Conservation (phyloP, 2,113 vertebrate genomes). For the Thamnaconus septentrionalis region DNA sequence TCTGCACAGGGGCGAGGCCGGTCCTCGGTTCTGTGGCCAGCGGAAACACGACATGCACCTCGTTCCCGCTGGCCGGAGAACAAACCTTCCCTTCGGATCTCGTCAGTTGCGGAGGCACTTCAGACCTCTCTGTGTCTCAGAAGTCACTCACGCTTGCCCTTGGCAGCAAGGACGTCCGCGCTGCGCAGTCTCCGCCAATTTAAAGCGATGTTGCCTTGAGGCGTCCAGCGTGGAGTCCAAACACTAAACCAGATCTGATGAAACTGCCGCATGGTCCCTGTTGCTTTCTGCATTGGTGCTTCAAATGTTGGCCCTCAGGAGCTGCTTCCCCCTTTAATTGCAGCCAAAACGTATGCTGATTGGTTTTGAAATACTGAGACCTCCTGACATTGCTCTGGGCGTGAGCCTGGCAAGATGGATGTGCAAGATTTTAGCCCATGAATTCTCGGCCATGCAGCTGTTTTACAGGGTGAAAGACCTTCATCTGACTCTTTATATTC, state of each 20-base stretch:
- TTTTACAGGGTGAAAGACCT: too few relatives aligned
- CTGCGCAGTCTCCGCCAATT: slow-evolving; percentile 33
- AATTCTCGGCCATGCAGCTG: too few relatives aligned
- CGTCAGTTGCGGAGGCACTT: slow-evolving; percentile 22
- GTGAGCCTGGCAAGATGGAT: too few relatives aligned
- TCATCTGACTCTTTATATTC: too few relatives aligned
- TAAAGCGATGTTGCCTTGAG: neutral
- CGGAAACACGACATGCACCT: slow-evolving; percentile 29
- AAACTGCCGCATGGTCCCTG: neutral
- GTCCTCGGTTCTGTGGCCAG: slow-evolving; percentile 12
- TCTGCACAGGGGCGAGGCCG: slow-evolving; percentile 5
- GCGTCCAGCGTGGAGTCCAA: neutral
- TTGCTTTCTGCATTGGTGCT: too few relatives aligned
- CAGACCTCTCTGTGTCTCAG: slow-evolving; percentile 26
- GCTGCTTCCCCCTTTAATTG: too few relatives aligned
- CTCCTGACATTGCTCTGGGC: too few relatives aligned
- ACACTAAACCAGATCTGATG: neutral
- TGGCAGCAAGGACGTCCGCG: slow-evolving; percentile 35
- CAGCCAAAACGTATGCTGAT: too few relatives aligned
- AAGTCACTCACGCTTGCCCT: slow-evolving; percentile 48
- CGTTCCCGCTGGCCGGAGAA: slow-evolving; percentile 38
- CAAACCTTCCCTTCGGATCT: slow-evolving; percentile 52
- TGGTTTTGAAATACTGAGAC: too few relatives aligned
- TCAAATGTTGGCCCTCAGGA: too few relatives aligned
- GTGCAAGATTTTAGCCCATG: too few relatives aligned